A percentile compares a stretch with the other conserved stretches of the same genome.
Conservation (phyloP, 2,113 vertebrate genomes). For the Stegostoma tigrinum region DNA sequence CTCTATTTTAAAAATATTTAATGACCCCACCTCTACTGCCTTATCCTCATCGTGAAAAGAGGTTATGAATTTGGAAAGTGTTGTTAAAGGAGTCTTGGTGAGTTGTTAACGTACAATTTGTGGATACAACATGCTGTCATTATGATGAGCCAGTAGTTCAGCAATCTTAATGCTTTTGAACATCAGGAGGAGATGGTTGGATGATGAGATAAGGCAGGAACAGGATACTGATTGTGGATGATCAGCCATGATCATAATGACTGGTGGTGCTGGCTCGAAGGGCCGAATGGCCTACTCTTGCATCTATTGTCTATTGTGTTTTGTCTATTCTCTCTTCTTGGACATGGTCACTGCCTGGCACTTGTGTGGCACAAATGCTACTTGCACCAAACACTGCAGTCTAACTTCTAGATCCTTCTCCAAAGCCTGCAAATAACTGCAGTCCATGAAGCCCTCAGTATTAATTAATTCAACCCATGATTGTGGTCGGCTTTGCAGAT, state of each 20-base stretch:
- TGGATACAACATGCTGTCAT: neutral
- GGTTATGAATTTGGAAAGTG: neutral
- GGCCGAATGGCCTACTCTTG: too few relatives aligned
- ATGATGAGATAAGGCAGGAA: too few relatives aligned
- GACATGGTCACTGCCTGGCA: neutral
- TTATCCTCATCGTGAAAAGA: too few relatives aligned
- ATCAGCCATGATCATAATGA: too few relatives aligned
- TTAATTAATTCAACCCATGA: neutral
- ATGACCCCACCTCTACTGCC: too few relatives aligned
- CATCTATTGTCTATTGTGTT: too few relatives aligned
- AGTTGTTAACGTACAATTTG: neutral
- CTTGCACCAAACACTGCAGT: neutral
- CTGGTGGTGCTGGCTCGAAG: too few relatives aligned
- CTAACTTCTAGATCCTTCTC: neutral
- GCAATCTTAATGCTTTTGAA: neutral
- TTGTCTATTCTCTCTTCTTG: neutral
- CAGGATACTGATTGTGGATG: too few relatives aligned
- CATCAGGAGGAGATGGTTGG: neutral
- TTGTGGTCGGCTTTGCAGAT: neutral
- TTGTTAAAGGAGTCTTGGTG: neutral
- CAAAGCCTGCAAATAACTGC: neutral
- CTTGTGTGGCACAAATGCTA: too few relatives aligned
- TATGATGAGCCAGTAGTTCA: neutral
- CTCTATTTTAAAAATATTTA: too few relatives aligned
- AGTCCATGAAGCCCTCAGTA: neutral